Base-by-base conservation (phyloP, 2,113 vertebrate species). In the Phaetusa simplex region DNA sequence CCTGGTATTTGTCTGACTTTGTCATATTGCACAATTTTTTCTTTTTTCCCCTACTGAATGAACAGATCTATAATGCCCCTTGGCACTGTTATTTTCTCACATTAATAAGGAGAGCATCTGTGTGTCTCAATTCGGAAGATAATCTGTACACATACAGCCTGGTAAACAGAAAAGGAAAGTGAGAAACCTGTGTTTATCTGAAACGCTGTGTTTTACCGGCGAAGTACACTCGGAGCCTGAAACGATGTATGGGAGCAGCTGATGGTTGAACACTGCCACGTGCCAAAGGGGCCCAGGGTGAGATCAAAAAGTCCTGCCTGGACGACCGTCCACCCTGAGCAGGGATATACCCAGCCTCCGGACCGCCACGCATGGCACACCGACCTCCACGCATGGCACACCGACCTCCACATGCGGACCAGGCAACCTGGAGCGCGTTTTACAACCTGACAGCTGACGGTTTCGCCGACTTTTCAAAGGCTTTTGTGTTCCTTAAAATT, bases 61-160 rank as follows among this genome's bases (percentile, higher is more conserved):
- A 93, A 71, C 40, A 92, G 55, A 83, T 90, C 76, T 83, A 58
- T 86, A 95, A 87, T 88, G 71, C 79, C 88, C 95, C 52, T 90
- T 93, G 90, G 90, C 85, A 50, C 32, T 70, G 81, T 71, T 88
- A 88, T 92, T 95, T 96, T 93, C 86, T 95, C 85, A 69, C 82
- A 81, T 92, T 93, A 94, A 88, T 95, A 96, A 91, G 87, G 53
- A 95, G 78, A 96, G 82, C 92, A 93, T 96, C 92, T 95, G 76
- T 80, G 85, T 93, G 82, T 83, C 92, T 92, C 87, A 70, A 18
- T 88, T 88, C 17, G 1, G 74, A 86, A 83, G 53, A 83, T 92
- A 92, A 71, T 93, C 88, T 78, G 52, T 73, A 70, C 83, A 88
- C 80, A 77, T 53, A 23, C 45, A 79, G 80, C 38, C 59, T 77